Base-by-base conservation (phyloP, 2,113 vertebrate genomes). In the Percina caprodes region DNA sequence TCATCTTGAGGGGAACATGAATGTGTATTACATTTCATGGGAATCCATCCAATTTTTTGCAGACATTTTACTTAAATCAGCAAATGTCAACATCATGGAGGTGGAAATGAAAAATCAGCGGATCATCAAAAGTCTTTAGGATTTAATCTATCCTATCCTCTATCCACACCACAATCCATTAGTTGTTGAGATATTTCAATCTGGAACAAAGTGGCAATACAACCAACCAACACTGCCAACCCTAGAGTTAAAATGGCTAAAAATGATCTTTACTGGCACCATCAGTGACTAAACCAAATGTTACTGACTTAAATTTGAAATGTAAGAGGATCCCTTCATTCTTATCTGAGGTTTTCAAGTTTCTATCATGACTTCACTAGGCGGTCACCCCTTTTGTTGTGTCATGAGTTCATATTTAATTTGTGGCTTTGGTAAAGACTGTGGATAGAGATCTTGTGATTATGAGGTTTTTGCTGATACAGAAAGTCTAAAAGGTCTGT, bases 371-470 rank as follows among this genome's bases (percentile, higher is more conserved):
- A 23, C 69, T 65, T 19, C 51, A 35, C 10, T 62, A 55, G 55
- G 84, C 83, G 66, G 76, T 74, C 45, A 10, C 68, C 45, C 69
- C 16, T 83, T 72, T 70, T 42, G 39, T 77, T 79, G 68, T 79
- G 88, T 90, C 88, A 81, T 49, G 46, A 89, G 84, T 89, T 92
- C 83, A 85, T 72, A 81, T 84, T 87, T 76, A 84, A 89, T 91
- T 82, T 92, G 93, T 85, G 92, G 89, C 77, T 84, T 35, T 33
- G 68, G 79, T 78, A 33, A 91, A 89, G 88, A 92, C 90, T 82
- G 84, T 80, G 87, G 91, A 84, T 42, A 55, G 84, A 86, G 88
- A 86, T 92, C 87, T 86, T 84, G 90, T 89, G 89, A 93, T 94
- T 92, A 84, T 83, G 77, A 79, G 85, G 80, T 89, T 88, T 74